Evolutionary conservation across 2,888 invertebrate species (phyloP).

Genomic region (Nephrocerus scutellatus): DNA sequence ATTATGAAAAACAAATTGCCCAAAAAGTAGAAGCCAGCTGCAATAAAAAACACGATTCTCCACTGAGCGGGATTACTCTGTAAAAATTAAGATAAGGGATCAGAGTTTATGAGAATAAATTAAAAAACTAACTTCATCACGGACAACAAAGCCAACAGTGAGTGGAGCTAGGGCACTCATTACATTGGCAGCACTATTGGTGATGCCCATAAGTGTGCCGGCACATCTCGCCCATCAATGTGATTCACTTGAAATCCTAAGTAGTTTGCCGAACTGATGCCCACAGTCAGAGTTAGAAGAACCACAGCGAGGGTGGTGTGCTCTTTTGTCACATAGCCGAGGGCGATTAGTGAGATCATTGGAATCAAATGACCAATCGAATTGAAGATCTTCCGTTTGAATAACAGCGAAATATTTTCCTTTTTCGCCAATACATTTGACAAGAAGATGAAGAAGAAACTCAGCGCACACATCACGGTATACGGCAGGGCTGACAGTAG

Average conservation of each 20-base stretch:
- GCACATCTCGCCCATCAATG: slow-evolving; percentile 80
- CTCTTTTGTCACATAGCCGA: slow-evolving; percentile 51
- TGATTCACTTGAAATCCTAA: slow-evolving; percentile 77
- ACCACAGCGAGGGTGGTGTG: slow-evolving; percentile 52
- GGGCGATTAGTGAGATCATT: slow-evolving; percentile 57
- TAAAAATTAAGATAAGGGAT: slow-evolving; percentile 9
- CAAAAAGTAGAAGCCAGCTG: slow-evolving; percentile 51
- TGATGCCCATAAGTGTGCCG: slow-evolving; percentile 78
- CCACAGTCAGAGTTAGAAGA: slow-evolving; percentile 64
- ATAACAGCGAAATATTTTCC: slow-evolving; percentile 37
- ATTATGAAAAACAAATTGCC: slow-evolving; percentile 53
- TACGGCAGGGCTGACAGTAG: slow-evolving; percentile 66
- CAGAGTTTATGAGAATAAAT: slow-evolving; percentile 1
- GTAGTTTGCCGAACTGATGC: slow-evolving; percentile 68
- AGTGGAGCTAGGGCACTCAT: slow-evolving; percentile 73
- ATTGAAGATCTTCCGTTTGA: slow-evolving; percentile 52
- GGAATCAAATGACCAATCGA: slow-evolving; percentile 62
- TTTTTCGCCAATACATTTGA: slow-evolving; percentile 52
- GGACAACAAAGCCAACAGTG: slow-evolving; percentile 61
- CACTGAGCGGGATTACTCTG: slow-evolving; percentile 48
- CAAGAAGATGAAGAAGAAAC: slow-evolving; percentile 62
- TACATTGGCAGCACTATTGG: slow-evolving; percentile 70
- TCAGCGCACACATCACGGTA: slow-evolving; percentile 62
- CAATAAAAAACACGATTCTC: slow-evolving; percentile 53
- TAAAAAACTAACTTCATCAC: slow-evolving; percentile 55